phyloP scores from a whole-genome alignment of 1,140 invertebrate species.

The Colletes latitarsis region DNA sequence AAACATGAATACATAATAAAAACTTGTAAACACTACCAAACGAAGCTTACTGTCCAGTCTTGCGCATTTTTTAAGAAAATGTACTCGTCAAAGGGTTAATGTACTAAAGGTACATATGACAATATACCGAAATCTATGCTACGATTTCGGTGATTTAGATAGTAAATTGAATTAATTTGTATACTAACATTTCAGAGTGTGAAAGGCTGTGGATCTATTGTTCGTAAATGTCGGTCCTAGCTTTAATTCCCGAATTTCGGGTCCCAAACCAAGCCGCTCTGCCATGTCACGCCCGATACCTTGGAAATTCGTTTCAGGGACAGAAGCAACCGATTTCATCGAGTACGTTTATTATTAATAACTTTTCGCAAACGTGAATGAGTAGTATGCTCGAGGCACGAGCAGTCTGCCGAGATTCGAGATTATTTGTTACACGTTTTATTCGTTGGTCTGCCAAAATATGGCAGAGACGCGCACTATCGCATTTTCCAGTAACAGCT shows the following conservation, averaged over 20 bases:
- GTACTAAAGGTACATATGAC: neutral
- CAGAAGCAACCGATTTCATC: conserved; percentile 43
- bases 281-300: conserved; percentile 81
- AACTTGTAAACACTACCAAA: no score
- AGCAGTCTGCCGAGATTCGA: neutral
- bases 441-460: conserved; percentile 33
- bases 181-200: conserved; percentile 93
- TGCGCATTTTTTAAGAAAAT: no score
- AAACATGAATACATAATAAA: no score
- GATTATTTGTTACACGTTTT: neutral
- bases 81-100: no score
- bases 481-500: conserved; percentile 39
- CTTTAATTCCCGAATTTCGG: conserved; percentile 90
- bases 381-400: neutral
- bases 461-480: conserved; percentile 30
- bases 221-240: conserved; percentile 90
- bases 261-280: conserved; percentile 88
- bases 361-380: neutral
- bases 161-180: neutral
- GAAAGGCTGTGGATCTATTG: conserved; percentile 88
- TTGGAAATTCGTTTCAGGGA: conserved; percentile 46
- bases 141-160: neutral
- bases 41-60: no score
- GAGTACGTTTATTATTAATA: neutral
- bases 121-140: neutral